A percentile compares a stretch with the other conserved stretches of the same genome.
These are phyloP conservation scores for Nephrotoma guestfalica DNA, from an alignment of 2,888 invertebrate species.

Conservation along the genomic window DNA sequence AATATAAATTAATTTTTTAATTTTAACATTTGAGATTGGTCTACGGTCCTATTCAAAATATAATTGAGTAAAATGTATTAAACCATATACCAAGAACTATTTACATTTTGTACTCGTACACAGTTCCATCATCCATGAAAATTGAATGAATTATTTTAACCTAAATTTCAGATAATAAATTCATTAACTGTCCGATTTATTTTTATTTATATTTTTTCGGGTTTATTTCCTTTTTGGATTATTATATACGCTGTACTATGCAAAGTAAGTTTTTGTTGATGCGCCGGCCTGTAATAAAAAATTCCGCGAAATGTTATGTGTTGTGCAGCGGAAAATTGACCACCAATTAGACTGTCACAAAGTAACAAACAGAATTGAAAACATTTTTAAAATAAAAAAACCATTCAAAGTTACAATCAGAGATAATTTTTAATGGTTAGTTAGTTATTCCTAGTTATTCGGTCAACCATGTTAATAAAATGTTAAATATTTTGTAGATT, in stretches of 20 bases:
- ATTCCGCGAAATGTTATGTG: background rate
- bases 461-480: background rate
- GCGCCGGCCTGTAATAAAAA: background rate
- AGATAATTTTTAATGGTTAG: background rate
- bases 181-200: background rate
- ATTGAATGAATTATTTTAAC: background rate
- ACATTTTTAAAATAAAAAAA: background rate
- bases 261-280: background rate
- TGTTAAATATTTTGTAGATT: background rate
- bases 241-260: background rate
- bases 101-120: background rate
- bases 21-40: background rate
- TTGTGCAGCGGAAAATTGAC: background rate
- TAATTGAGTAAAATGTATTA: background rate
- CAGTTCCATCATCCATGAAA: background rate
- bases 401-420: background rate
- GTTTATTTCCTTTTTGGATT: background rate
- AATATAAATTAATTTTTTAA: background rate
- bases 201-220: background rate
- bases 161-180: background rate
- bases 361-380: background rate
- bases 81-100: background rate
- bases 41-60: background rate
- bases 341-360: background rate
- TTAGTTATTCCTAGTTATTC: background rate